phyloP scores from a whole-genome alignment of 2,888 invertebrate genomes.

The Molorchus minor region DNA sequence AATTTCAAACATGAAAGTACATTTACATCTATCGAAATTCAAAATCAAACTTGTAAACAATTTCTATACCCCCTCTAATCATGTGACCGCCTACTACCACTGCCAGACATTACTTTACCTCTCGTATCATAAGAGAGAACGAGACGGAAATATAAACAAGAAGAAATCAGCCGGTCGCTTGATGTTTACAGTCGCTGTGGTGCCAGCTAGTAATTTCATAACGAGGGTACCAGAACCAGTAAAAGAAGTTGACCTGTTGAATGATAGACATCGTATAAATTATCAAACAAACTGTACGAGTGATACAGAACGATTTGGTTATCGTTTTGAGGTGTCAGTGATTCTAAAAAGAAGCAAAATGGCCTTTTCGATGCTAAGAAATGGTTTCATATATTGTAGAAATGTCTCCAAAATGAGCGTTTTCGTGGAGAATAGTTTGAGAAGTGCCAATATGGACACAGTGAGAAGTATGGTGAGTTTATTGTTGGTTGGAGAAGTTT shows the following conservation, averaged over 20 bases:
- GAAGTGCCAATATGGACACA: slow-evolving; percentile 58
- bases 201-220: slow-evolving; percentile 18
- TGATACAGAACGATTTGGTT: background rate
- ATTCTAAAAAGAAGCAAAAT: slow-evolving; percentile 53
- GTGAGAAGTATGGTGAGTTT: slow-evolving; percentile 61
- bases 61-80: too few relatives aligned
- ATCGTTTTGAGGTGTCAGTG: background rate
- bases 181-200: background rate
- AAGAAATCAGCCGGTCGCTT: background rate
- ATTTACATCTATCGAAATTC: too few relatives aligned
- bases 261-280: background rate
- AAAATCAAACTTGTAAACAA: too few relatives aligned
- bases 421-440: slow-evolving; percentile 52
- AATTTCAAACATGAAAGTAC: too few relatives aligned
- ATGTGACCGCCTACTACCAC: too few relatives aligned
- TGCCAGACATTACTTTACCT: too few relatives aligned
- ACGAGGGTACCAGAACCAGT: background rate
- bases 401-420: slow-evolving; percentile 62
- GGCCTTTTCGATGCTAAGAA: slow-evolving; percentile 64
- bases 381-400: slow-evolving; percentile 60
- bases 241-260: slow-evolving; percentile 24
- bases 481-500: background rate
- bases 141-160: slow-evolving; percentile 9
- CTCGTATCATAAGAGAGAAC: slow-evolving; percentile 1
- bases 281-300: background rate